Evolutionary conservation across 2,797 vertebrate genomes (phyloP).

Genomic region (Gallinago stenura): DNA sequence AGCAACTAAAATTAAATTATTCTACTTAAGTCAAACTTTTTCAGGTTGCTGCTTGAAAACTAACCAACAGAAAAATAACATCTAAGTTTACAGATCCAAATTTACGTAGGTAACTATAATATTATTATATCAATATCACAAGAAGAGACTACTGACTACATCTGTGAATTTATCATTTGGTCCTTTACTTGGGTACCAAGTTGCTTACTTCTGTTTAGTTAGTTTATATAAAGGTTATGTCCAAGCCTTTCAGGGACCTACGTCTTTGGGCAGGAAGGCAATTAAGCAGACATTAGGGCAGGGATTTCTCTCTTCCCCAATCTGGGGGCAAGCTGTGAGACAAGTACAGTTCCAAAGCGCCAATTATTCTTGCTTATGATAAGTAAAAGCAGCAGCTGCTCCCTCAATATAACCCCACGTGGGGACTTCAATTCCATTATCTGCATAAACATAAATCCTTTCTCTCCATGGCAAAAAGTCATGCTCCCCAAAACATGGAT

Average conservation of each 20-base stretch:
- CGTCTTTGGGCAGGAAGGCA: not conserved
- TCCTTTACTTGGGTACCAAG: not conserved
- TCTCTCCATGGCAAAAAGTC: conserved; percentile 4
- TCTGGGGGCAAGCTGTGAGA: not conserved
- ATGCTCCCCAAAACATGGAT: not conserved
- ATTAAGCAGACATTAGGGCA: not conserved
- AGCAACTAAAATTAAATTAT: not conserved
- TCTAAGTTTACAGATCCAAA: not conserved
- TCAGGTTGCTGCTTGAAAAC: not conserved
- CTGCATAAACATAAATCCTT: conserved; percentile 50
- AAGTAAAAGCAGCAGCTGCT: conserved; percentile 56
- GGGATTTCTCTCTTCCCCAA: not conserved
- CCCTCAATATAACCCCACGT: not conserved
- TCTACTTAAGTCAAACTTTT: not conserved
- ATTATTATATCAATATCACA: not conserved
- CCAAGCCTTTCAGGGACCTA: not conserved
- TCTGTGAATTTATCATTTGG: not conserved
- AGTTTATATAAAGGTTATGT: not conserved
- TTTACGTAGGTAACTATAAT: not conserved
- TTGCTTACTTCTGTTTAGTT: not conserved
- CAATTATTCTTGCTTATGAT: conserved; percentile 24
- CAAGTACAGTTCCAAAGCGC: conserved; percentile 16
- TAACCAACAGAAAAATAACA: not conserved
- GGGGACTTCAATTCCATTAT: conserved; percentile 31
- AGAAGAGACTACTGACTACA: not conserved